Evolutionary conservation across 2,888 invertebrate genomes (phyloP).

Genomic region (Perizoma flavofasciatum): DNA sequence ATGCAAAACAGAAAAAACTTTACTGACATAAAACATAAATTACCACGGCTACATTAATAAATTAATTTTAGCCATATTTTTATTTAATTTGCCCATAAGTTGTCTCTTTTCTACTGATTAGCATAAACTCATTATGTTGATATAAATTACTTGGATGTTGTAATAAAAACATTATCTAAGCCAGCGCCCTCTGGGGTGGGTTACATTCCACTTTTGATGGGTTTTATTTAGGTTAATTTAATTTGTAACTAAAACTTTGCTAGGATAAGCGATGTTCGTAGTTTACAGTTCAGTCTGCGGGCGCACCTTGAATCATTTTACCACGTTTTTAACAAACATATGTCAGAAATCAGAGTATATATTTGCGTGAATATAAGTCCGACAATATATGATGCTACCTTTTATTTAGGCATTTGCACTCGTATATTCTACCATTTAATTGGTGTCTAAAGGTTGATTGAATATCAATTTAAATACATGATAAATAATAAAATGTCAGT

Average conservation of each 20-base stretch:
- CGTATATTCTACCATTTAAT: too few relatives aligned
- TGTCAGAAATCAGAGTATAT: too few relatives aligned
- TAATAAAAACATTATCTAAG: slow-evolving; percentile 68
- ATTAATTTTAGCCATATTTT: slow-evolving; percentile 34
- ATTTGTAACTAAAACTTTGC: slow-evolving; percentile 11
- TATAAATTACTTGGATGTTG: slow-evolving; percentile 76
- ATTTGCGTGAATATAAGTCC: too few relatives aligned
- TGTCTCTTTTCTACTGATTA: slow-evolving; percentile 67
- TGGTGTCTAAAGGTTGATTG: too few relatives aligned
- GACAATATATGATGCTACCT: too few relatives aligned
- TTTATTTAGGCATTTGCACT: too few relatives aligned
- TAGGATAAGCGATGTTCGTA: background rate
- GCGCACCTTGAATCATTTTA: too few relatives aligned
- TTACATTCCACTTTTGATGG: slow-evolving; percentile 34
- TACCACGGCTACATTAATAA: slow-evolving; percentile 28
- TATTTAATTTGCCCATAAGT: slow-evolving; percentile 44
- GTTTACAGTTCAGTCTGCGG: background rate
- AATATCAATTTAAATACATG: too few relatives aligned
- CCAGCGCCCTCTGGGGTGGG: slow-evolving; percentile 55
- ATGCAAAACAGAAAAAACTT: background rate
- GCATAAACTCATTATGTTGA: slow-evolving; percentile 71
- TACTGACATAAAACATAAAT: slow-evolving; percentile 32
- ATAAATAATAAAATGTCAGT: too few relatives aligned
- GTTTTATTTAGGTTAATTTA: slow-evolving; percentile 41
- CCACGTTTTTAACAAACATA: too few relatives aligned